Evolutionary conservation across 1,140 invertebrate species (phyloP).

Genomic region (Kradibia gibbosae): DNA sequence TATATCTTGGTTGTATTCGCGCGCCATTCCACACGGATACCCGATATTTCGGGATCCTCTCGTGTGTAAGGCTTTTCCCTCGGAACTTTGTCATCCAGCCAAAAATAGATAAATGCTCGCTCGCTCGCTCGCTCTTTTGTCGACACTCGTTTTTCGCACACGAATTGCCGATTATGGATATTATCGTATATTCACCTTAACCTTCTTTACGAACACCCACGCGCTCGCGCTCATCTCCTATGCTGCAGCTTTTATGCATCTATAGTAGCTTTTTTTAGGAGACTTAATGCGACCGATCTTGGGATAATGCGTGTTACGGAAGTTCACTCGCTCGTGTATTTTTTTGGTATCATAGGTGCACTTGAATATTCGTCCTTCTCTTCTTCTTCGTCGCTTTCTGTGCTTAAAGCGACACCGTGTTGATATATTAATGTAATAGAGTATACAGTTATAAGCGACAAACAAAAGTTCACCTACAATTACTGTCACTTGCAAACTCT

Average conservation of each 20-base stretch:
- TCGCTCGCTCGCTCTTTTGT: background rate
- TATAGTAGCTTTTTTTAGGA: background rate
- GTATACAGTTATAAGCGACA: background rate
- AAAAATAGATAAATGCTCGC: background rate
- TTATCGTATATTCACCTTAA: background rate
- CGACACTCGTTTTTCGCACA: background rate
- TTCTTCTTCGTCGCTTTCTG: background rate
- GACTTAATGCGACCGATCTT: background rate
- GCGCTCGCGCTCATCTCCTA: too few relatives aligned
- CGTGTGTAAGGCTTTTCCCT: background rate
- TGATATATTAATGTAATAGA: constrained; percentile 1
- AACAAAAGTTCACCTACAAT: background rate
- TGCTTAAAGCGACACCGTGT: background rate
- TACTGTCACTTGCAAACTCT: background rate
- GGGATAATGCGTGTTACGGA: background rate
- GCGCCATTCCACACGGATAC: background rate
- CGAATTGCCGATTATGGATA: background rate
- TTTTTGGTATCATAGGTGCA: background rate
- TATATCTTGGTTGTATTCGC: background rate
- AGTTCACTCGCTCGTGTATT: background rate
- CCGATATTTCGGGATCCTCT: background rate
- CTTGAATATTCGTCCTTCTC: background rate
- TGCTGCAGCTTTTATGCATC: too few relatives aligned
- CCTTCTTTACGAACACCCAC: background rate
- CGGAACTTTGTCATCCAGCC: constrained; percentile 3